These are phyloP conservation scores for Metridium senile DNA, from an alignment of 92 coral and sea anemone species.

Conservation along the genomic window DNA sequence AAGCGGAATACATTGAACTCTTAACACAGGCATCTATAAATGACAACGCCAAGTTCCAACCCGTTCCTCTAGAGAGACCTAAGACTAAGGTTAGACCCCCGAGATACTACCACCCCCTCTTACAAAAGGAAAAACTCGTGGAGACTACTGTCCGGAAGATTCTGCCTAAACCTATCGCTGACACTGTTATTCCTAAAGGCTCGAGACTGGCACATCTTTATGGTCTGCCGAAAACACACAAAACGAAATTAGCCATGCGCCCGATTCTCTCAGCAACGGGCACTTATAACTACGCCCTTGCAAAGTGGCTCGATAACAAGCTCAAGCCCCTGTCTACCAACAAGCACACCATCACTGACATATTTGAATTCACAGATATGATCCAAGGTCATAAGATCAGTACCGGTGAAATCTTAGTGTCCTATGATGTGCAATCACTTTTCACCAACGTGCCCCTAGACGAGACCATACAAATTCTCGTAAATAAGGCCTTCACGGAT, in stretches of 20 bases:
- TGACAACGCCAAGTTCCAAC: conserved; percentile 37
- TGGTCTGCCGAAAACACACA: conserved; percentile 35
- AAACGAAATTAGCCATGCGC: conserved; percentile 13
- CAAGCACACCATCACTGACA: conserved; percentile 1
- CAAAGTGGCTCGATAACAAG: conserved; percentile 11
- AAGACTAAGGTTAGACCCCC: conserved; percentile 44
- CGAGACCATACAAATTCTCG: not conserved
- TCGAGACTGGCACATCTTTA: conserved; percentile 30
- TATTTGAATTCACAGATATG: conserved; percentile 22
- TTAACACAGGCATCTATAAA: conserved; percentile 55
- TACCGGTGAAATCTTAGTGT: too few species aligned
- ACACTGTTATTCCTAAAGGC: conserved; percentile 12
- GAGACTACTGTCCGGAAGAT: conserved; percentile 13
- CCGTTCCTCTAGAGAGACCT: too few species aligned
- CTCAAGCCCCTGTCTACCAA: conserved; percentile 45
- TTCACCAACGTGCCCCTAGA: conserved; percentile 9
- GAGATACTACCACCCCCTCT: conserved; percentile 49
- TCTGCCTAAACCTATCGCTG: conserved; percentile 42
- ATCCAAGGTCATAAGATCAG: not conserved
- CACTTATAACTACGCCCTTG: conserved; percentile 26
- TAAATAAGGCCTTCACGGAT: not conserved
- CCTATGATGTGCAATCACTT: not conserved
- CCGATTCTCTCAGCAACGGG: conserved; percentile 27
- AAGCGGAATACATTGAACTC: conserved; percentile 33
- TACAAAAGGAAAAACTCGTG: conserved; percentile 40